These are phyloP conservation scores for Hoplodrina blanda DNA, from an alignment of 2,888 invertebrate species.

Conservation along the genomic window DNA sequence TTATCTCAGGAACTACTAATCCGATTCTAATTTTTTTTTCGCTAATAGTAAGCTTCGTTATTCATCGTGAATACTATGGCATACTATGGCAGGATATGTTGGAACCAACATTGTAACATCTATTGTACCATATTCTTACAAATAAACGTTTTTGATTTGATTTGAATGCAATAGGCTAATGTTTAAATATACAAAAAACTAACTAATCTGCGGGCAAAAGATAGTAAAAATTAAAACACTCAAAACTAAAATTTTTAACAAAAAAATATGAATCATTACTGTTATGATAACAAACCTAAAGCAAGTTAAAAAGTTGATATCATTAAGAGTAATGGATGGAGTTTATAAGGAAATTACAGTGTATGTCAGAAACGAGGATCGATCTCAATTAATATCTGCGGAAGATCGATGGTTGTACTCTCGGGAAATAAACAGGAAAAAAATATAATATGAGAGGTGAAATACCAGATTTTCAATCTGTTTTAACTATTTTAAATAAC, in stretches of 20 bases:
- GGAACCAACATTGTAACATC: too few relatives aligned
- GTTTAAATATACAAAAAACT: too few relatives aligned
- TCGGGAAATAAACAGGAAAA: slow-evolving; percentile 14
- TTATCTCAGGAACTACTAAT: too few relatives aligned
- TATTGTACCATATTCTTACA: too few relatives aligned
- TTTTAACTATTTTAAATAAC: not conserved
- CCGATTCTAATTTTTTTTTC: too few relatives aligned
- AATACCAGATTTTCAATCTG: not conserved
- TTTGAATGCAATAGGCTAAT: too few relatives aligned
- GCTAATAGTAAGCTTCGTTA: too few relatives aligned
- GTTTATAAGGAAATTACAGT: slow-evolving; percentile 39
- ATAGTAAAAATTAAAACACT: too few relatives aligned
- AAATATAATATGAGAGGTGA: not conserved
- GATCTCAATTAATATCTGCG: slow-evolving; percentile 53
- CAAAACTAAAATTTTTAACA: not conserved
- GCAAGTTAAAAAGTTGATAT: slow-evolving; percentile 32
- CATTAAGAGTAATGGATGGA: slow-evolving; percentile 48
- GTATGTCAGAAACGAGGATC: slow-evolving; percentile 25
- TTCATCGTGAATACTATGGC: too few relatives aligned
- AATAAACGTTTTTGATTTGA: too few relatives aligned
- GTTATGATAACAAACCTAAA: slow-evolving; percentile 5
- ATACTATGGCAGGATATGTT: too few relatives aligned
- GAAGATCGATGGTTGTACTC: slow-evolving; percentile 42
- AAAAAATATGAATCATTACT: not conserved
- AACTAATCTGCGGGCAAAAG: too few relatives aligned